Evolutionary conservation across 1,140 invertebrate genomes (phyloP), one percentile per base, ranked within the genome.

Genomic region (Hyles vespertilio): DNA sequence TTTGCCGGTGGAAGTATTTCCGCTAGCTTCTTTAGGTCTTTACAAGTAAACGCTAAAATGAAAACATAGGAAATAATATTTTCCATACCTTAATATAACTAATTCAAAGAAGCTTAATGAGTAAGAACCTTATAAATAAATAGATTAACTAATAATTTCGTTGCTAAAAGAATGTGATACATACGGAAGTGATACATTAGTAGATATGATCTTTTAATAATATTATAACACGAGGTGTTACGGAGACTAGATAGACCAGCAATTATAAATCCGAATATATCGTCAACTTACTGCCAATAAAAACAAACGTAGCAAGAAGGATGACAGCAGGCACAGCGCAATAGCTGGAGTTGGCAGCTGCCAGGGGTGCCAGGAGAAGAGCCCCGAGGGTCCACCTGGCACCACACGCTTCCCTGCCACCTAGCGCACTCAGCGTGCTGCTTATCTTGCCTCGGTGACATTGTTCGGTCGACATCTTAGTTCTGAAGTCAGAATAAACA

Each of bases 311-410:
- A 2, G 71, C 75, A 0, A 87, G 64, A 44, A 87, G 33, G 32
- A 84, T 63, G 0, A 86, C 72, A 57, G 84, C 86, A 3, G 72
- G 79, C 1, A 89, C 81, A 3, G 86, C 75, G 47, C 82, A 81
- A 48, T 87, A 87, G 68, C 84, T 84, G 49, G 78, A 79, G 72
- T 81, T 84, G 48, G 83, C 83, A 7, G 84, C 85, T 7, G 86
- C 79, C 0, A 87, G 76, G 0, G 85, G 84, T 2, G 81, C 84
- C 11, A 89, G 54, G 7, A 89, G 70, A 5, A 89, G 63, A 0
- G 81, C 79, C 6, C 80, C 86, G 0, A 89, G 70, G 10, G 81
- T 84, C 84, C 86, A 89, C 3, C 84, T 69, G 11, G 86, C 82
- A 3, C 82, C 81, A 45, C 79, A 87, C 3, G 81, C 86, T 47